Conservation (phyloP, 2,797 vertebrate species). For the Notolabrus celidotus region DNA sequence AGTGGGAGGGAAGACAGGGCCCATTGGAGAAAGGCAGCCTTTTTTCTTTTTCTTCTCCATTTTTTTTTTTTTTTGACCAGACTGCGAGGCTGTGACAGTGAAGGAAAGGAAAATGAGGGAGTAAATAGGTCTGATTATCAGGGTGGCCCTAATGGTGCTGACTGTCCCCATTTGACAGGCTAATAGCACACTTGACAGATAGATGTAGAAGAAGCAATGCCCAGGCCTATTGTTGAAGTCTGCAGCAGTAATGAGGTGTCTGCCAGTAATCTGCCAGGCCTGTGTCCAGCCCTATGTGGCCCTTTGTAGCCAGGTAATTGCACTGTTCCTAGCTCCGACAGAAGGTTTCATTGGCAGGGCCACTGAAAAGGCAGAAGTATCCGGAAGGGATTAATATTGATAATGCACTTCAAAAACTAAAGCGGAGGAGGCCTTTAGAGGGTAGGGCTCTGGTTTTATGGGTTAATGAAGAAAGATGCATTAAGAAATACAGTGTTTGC, state of each 20-base stretch:
- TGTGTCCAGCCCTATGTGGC: slow-evolving; percentile 64
- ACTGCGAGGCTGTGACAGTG: slow-evolving; percentile 61
- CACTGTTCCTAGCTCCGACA: slow-evolving; percentile 67
- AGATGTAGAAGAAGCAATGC: slow-evolving; percentile 77
- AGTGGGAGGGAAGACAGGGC: slow-evolving; percentile 39
- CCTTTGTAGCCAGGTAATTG: slow-evolving; percentile 82
- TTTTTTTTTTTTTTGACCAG: slow-evolving; percentile 41
- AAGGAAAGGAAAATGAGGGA: slow-evolving; percentile 72
- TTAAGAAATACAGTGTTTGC: background rate
- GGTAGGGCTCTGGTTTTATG: background rate
- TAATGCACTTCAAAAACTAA: slow-evolving; percentile 37
- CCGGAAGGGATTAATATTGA: slow-evolving; percentile 42
- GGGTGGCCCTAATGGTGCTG: slow-evolving; percentile 77
- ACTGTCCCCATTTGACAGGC: slow-evolving; percentile 80
- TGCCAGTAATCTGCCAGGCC: slow-evolving; percentile 80
- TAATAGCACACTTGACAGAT: slow-evolving; percentile 85
- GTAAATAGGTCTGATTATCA: slow-evolving; percentile 85
- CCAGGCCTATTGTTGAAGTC: slow-evolving; percentile 79
- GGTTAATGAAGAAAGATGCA: background rate
- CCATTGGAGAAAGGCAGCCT: slow-evolving; percentile 32
- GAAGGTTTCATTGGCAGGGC: slow-evolving; percentile 36
- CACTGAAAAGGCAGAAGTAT: slow-evolving; percentile 39
- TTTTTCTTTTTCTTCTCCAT: background rate
- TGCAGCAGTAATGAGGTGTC: slow-evolving; percentile 82
- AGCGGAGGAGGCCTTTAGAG: background rate